Percentiles rank a stretch among this genome's conserved stretches.
These are phyloP conservation scores for Rhadina sibilatrix DNA, from an alignment of 2,113 vertebrate species.

Conservation along the genomic window DNA sequence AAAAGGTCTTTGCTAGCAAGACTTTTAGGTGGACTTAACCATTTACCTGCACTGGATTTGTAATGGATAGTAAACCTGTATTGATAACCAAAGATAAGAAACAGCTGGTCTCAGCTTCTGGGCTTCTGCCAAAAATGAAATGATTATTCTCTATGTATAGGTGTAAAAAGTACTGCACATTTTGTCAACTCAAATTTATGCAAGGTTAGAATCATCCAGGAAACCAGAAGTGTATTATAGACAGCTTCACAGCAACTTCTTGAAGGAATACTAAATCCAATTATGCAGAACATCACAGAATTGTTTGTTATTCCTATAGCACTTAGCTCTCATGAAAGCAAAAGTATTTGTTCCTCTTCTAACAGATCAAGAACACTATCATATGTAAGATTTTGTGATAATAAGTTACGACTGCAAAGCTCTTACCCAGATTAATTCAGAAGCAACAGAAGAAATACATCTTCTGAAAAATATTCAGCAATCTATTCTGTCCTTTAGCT, in stretches of 20 bases:
- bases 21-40: constrained; percentile 27
- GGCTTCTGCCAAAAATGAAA: constrained; percentile 43
- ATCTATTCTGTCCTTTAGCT: not conserved
- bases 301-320: constrained; percentile 61
- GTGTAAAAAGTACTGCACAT: constrained; percentile 27
- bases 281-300: constrained; percentile 29
- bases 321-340: constrained; percentile 23
- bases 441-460: not conserved
- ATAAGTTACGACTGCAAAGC: constrained; percentile 31
- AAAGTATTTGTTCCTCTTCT: constrained; percentile 36
- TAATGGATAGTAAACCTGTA: constrained; percentile 15
- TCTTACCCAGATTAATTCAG: constrained; percentile 41
- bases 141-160: constrained; percentile 33
- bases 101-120: constrained; percentile 35
- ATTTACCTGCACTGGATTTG: constrained; percentile 16
- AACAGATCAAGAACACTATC: constrained; percentile 15
- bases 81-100: constrained; percentile 59
- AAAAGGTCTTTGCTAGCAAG: constrained; percentile 30
- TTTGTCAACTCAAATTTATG: constrained; percentile 63
- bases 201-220: constrained; percentile 44
- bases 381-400: constrained; percentile 9
- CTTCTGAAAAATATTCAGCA: not conserved
- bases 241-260: constrained; percentile 43
- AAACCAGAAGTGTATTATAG: constrained; percentile 14
- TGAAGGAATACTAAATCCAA: constrained; percentile 49